Percentiles rank a stretch among this genome's conserved stretches.
These are phyloP conservation scores for Leptinotarsa texana DNA, from an alignment of 1,140 invertebrate genomes.

Conservation along the genomic window DNA sequence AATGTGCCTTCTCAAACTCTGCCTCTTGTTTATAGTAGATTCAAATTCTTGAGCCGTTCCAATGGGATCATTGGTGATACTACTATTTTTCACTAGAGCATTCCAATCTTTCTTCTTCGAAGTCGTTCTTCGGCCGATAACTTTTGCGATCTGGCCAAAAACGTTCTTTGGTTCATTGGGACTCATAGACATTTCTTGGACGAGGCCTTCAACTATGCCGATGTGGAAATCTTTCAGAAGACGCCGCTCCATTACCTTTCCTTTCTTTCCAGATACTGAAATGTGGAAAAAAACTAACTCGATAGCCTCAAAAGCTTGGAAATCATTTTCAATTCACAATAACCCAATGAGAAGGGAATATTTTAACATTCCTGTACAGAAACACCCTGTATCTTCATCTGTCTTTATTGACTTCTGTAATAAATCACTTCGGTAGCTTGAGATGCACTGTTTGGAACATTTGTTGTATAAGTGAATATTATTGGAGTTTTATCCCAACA, in stretches of 20 bases:
- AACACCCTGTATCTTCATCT: too few relatives aligned
- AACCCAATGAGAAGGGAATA: too few relatives aligned
- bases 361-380: too few relatives aligned
- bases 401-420: too few relatives aligned
- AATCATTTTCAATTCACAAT: too few relatives aligned
- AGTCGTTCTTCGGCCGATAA: conserved; percentile 69
- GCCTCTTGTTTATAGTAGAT: conserved; percentile 62
- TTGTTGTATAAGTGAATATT: too few relatives aligned
- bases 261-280: conserved; percentile 60
- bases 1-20: conserved; percentile 64
- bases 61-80: conserved; percentile 72
- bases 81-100: conserved; percentile 73
- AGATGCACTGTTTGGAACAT: too few relatives aligned
- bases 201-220: conserved; percentile 63
- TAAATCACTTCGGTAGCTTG: too few relatives aligned
- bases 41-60: conserved; percentile 71
- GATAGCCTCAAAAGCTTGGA: too few relatives aligned
- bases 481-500: too few relatives aligned
- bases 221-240: conserved; percentile 87
- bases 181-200: conserved; percentile 63
- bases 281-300: not conserved
- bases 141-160: conserved; percentile 76
- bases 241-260: conserved; percentile 78
- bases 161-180: conserved; percentile 67
- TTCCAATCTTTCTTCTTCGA: conserved; percentile 83